Base-by-base conservation (phyloP, 2,797 vertebrate genomes). In the Anabas testudineus region DNA sequence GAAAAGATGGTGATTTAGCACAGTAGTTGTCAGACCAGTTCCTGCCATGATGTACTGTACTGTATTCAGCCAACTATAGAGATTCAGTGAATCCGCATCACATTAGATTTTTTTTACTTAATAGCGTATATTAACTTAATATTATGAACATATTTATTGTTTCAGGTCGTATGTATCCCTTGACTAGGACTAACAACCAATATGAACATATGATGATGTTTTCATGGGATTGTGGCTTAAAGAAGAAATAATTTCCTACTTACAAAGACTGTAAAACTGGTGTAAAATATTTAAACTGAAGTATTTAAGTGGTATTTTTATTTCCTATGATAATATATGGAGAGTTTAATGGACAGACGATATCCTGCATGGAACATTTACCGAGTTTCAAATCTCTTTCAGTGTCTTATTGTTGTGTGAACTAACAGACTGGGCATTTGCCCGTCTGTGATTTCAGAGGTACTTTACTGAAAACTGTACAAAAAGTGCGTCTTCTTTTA, bases 271-370 rank as follows among this genome's bases (percentile, higher is more conserved):
- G 39, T 59, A 14, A 49, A 71, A 56, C 39, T 64, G 49, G 9
- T 58, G 66, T 54, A 45, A 63, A 71, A 36, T 90, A 86, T 83
- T 85, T 84, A 83, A 85, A 37, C 14, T 30, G 42, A 73, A 75
- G 22, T 88, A 84, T 88, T 80, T 84, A 82, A 78, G 37, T 63
- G 5, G 32, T 37, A 26, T 56, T 60, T 59, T 65, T 79, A 49
- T 68, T 16, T 53, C 9, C 6, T 58, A 57, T 67, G 1, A 30
- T 41, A 2, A 19, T 48, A 26, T 42, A 41, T 59, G 0, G 1
- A 22, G 7, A 52, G 26, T 64, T 53, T 45, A 46, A 53, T 2
- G 41, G 21, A 34, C 4, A 52, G 13, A 70, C 26, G 37, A 32
- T 21, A 2, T 49, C 5, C 22, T 46, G 28, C 13, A 37, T 26